Percentiles rank a stretch among this genome's conserved stretches.
These are phyloP conservation scores for Metaphire vulgaris DNA, from an alignment of 1,140 invertebrate species.

Conservation along the genomic window DNA sequence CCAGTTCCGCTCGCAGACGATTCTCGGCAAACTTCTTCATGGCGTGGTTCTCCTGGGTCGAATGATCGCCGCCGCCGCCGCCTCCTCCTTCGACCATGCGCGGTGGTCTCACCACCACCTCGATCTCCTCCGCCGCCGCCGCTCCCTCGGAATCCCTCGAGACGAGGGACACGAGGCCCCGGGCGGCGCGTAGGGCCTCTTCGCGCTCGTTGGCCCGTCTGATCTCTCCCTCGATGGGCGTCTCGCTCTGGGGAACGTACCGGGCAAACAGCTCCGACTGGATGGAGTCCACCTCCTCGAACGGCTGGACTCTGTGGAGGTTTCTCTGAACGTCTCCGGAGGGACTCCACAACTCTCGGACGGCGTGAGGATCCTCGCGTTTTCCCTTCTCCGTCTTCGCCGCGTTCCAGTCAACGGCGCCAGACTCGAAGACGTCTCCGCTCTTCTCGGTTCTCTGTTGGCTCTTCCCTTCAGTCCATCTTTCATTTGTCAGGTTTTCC, in stretches of 20 bases:
- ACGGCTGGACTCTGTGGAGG: neutral
- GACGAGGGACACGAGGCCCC: slow-evolving; percentile 34
- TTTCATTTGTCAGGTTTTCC: too few relatives aligned
- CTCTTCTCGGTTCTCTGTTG: neutral
- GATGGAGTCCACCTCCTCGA: neutral
- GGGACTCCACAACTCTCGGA: slow-evolving; percentile 34
- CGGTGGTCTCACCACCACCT: neutral
- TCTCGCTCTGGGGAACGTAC: slow-evolving; percentile 47
- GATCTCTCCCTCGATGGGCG: slow-evolving; percentile 59
- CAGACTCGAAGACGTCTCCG: slow-evolving; percentile 12
- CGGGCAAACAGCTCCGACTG: neutral
- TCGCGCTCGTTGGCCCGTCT: slow-evolving; percentile 56
- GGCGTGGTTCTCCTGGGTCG: neutral
- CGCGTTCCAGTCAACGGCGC: neutral
- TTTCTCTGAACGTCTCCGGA: neutral
- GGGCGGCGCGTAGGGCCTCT: slow-evolving; percentile 54
- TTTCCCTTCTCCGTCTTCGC: slow-evolving; percentile 37
- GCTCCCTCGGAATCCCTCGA: neutral
- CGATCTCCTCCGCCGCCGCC: neutral
- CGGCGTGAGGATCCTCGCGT: slow-evolving; percentile 38
- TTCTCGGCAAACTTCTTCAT: slow-evolving; percentile 42
- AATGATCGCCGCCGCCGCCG: neutral
- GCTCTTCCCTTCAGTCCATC: too few relatives aligned
- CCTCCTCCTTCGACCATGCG: neutral
- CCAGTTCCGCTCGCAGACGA: slow-evolving; percentile 53